Conservation (phyloP, 2,113 vertebrate species). For the Melierax canorus region DNA sequence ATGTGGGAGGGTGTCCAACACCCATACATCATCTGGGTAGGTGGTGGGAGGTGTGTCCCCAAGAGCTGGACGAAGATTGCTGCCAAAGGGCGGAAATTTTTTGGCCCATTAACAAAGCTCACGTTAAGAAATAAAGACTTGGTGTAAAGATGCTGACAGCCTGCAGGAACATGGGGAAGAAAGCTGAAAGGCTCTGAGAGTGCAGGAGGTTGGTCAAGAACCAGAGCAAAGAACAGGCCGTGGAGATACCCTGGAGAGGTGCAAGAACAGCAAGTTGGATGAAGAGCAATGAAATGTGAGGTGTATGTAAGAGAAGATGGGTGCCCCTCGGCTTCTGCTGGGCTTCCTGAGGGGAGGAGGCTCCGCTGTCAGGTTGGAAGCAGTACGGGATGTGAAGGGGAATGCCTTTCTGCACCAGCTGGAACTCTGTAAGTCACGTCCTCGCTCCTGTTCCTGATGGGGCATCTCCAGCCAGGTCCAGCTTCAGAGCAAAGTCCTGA, state of each 20-base stretch:
- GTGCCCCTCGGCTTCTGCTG: not conserved
- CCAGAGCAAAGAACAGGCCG: fast-evolving
- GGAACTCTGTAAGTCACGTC: not conserved
- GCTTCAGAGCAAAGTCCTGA: not conserved
- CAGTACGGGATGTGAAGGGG: fast-evolving
- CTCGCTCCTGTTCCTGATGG: fast-evolving
- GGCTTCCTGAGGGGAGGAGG: not conserved
- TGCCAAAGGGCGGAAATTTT: not conserved
- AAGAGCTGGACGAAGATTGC: not conserved
- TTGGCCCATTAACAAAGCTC: not conserved
- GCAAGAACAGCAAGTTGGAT: not conserved
- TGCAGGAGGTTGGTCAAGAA: not conserved
- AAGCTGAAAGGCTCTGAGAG: not conserved
- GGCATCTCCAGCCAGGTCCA: not conserved
- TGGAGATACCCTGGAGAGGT: not conserved
- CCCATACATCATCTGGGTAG: not conserved
- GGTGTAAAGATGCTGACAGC: not conserved
- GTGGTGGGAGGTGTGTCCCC: not conserved
- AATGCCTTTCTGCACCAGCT: too few relatives aligned
- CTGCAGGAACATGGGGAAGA: not conserved
- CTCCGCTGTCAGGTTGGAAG: not conserved
- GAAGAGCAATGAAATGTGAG: not conserved
- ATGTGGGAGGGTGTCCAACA: not conserved
- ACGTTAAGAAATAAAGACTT: not conserved
- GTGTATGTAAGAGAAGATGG: too few relatives aligned